Base-by-base conservation (phyloP, 2,797 vertebrate genomes). In the Anabacerthia variegaticeps region DNA sequence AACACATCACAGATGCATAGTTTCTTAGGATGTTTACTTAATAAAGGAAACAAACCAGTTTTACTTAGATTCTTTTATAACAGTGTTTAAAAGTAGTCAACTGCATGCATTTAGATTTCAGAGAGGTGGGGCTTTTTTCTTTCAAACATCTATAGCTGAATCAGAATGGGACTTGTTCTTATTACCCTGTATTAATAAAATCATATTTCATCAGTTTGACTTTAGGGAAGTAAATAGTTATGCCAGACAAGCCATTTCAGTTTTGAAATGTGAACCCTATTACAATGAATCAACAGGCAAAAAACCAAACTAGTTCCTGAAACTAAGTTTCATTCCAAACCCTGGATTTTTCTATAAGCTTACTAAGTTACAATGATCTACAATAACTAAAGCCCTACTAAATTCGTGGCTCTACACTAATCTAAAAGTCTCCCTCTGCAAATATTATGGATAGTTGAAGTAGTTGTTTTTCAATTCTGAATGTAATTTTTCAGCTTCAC, bases 1-100 rank as follows among this genome's bases (percentile, higher is more conserved):
- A 94, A 81, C 73, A 81, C 16, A 69, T 5, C 67, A 51, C 51
- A 88, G 78, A 83, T 36, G n/a, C 51, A 58, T 5, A 71, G 46
- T 77, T 93, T 92, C 82, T 67, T 58, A 67, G 72, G 41, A 93
- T 85, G 75, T 54, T 95, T 93, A 92, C 34, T 93, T 67, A 52
- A 79, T 34, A 89, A 83, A 93, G 72, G 56, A 94, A 92, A 80
- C 78, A 93, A 89, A 80, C 34, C 34, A 58, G 44, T 83, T 93
- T 87, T 82, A 85, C 41, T 94, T 63, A 22, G 27, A 89, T 88
- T 80, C 48, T 73, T 94, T 81, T 49, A 19, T 7, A 80, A 74
- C 21, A 36, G 77, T 61, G 65, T 63, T 83, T 81, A 85, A 51
- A 91, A 75, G 19, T 9, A 77, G 65, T 23, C 30, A 90, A 6